phyloP scores from a whole-genome alignment of 2,888 invertebrate genomes.

The Mechanitis messenoides region DNA sequence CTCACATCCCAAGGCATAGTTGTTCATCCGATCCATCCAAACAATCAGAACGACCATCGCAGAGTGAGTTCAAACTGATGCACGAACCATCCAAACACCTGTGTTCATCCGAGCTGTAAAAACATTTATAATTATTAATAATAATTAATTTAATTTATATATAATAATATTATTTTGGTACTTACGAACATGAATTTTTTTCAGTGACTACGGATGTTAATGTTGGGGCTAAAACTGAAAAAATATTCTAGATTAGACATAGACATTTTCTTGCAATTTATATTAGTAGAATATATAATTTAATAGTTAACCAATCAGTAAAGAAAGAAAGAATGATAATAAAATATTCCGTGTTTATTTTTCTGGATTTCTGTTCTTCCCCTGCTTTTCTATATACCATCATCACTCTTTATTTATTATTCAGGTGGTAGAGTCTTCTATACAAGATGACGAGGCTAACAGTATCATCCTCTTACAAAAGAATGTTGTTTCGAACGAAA shows the following conservation, averaged over 20 bases:
- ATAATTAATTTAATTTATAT: not conserved
- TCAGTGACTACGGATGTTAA: constrained; percentile 5
- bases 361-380: no score
- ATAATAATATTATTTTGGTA: not conserved
- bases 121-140: not conserved
- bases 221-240: constrained; percentile 12
- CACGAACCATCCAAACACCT: constrained; percentile 42
- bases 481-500: no score
- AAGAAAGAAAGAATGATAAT: no score
- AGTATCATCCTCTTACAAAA: no score
- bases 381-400: no score
- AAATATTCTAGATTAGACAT: not conserved
- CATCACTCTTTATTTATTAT: no score
- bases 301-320: no score
- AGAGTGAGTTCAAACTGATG: constrained; percentile 32
- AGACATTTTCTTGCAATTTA: no score
- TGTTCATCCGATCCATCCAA: constrained; percentile 41
- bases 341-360: no score
- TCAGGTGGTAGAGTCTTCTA: no score
- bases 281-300: no score
- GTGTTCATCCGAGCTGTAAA: constrained; percentile 39
- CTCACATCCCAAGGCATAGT: constrained; percentile 31
- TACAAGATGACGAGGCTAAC: no score
- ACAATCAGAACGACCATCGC: constrained; percentile 43
- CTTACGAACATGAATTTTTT: constrained; percentile 9